These are phyloP conservation scores for Lates japonicus DNA, from an alignment of 2,797 vertebrate species.

Conservation along the genomic window DNA sequence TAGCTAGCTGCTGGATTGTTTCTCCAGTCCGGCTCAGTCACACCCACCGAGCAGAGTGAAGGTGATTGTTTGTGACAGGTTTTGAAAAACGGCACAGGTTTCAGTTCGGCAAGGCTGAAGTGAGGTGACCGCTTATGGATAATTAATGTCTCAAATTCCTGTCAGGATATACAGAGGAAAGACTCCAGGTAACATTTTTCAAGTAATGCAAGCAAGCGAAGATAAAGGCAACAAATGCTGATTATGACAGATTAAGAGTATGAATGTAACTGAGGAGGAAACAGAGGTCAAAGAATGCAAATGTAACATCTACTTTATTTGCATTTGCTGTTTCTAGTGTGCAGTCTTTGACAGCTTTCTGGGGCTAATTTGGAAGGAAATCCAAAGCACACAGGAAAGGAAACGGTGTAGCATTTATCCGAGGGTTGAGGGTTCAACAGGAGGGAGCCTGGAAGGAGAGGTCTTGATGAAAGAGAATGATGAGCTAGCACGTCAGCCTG, in stretches of 20 bases:
- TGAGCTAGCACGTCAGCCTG: conserved; percentile 68
- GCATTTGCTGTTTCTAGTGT: neutral
- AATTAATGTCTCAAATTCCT: conserved; percentile 44
- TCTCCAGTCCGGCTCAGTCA: conserved; percentile 22
- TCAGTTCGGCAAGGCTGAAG: conserved; percentile 13
- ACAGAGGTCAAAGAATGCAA: conserved; percentile 20
- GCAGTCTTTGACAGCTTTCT: conserved; percentile 19
- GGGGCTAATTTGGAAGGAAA: conserved; percentile 29
- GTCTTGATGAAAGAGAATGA: conserved; percentile 74
- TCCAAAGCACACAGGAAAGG: conserved; percentile 17
- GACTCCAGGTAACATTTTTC: conserved; percentile 12
- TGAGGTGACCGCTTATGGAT: conserved; percentile 24
- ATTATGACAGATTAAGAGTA: conserved; percentile 15
- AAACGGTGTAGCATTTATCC: conserved; percentile 48
- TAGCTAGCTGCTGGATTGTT: conserved; percentile 49
- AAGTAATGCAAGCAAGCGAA: conserved; percentile 10
- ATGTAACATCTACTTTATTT: conserved; percentile 12
- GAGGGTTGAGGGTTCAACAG: conserved; percentile 57
- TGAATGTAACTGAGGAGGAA: neutral
- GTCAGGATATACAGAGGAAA: conserved; percentile 5
- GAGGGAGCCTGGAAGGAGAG: conserved; percentile 56
- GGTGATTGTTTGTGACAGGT: conserved; percentile 51
- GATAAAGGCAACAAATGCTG: conserved; percentile 1
- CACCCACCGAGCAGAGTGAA: conserved; percentile 28
- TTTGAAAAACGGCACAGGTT: conserved; percentile 39